Percentiles rank a stretch among this genome's conserved stretches.
Conservation (phyloP, 2,797 vertebrate genomes). For the Chelon auratus region DNA sequence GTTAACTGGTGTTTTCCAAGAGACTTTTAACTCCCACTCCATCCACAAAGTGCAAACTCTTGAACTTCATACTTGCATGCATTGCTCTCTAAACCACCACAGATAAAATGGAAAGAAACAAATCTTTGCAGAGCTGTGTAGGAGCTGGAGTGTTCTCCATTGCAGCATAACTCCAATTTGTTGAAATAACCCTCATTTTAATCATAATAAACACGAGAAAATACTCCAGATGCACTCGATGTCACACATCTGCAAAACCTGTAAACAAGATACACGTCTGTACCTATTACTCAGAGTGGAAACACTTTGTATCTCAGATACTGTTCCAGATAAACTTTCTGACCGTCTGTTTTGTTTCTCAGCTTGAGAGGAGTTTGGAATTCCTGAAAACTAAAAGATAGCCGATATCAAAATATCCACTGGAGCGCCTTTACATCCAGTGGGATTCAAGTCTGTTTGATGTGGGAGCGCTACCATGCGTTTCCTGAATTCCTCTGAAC, state of each 20-base stretch:
- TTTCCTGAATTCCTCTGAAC: constrained; percentile 50
- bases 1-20: background rate
- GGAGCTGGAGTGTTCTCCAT: background rate
- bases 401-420: background rate
- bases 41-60: constrained; percentile 5
- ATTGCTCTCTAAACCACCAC: background rate
- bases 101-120: background rate
- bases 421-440: background rate
- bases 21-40: background rate
- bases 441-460: constrained; percentile 26
- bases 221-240: constrained; percentile 3
- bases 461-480: background rate
- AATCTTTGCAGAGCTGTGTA: background rate
- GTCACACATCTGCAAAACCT: constrained; percentile 17
- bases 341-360: background rate
- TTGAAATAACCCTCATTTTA: background rate
- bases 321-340: background rate
- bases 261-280: constrained; percentile 10
- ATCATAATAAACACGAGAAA: constrained; percentile 9
- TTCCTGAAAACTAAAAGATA: background rate
- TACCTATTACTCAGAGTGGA: background rate
- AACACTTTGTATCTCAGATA: background rate
- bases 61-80: background rate
- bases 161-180: background rate
- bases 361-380: background rate